Conservation (phyloP, 2,888 invertebrate genomes). For the Seira musarum region DNA sequence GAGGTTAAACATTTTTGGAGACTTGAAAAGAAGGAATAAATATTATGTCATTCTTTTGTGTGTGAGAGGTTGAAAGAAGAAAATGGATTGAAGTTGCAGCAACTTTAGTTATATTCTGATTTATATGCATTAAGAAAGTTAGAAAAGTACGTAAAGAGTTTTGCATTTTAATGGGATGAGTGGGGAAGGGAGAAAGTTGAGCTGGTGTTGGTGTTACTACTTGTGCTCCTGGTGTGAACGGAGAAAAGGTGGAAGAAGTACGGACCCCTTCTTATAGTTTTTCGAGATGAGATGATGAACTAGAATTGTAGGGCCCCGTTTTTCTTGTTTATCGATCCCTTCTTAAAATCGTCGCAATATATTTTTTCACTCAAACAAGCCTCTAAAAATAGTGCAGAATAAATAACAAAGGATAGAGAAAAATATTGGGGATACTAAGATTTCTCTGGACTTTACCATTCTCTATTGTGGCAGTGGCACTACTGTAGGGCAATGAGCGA, state of each 20-base stretch:
- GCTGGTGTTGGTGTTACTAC: neutral
- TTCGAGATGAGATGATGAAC: neutral
- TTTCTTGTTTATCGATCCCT: constrained; percentile 15
- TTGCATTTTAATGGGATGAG: constrained; percentile 26
- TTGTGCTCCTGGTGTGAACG: neutral
- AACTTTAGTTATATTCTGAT: no score
- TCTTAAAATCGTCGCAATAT: no score
- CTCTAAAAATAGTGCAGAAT: neutral
- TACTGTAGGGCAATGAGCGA: constrained; percentile 58
- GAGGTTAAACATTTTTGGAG: no score
- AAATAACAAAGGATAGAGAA: neutral
- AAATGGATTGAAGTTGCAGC: no score
- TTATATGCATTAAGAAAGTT: no score
- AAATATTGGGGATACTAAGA: neutral
- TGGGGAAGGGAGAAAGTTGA: constrained; percentile 25
- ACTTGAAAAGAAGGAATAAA: no score
- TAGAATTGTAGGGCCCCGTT: neutral
- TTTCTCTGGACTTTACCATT: no score
- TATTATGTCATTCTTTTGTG: no score
- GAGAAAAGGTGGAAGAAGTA: neutral
- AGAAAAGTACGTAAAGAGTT: no score
- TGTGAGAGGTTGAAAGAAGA: no score
- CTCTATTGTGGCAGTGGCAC: neutral
- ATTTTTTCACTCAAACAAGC: no score
- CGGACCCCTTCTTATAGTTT: neutral